phyloP scores from a whole-genome alignment of 2,888 invertebrate species.

The Drosophila tripunctata region DNA sequence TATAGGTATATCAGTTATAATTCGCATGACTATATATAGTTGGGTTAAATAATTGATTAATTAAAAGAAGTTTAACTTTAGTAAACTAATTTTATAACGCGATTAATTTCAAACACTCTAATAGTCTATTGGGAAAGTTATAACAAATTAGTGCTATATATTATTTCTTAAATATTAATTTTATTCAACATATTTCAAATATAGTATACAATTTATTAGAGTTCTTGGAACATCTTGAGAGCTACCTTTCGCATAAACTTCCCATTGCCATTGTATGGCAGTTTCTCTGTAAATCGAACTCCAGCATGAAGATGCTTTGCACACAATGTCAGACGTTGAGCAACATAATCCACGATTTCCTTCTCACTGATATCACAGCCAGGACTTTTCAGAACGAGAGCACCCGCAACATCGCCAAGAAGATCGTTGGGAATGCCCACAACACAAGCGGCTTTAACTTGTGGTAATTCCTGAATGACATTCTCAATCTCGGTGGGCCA shows the following conservation, averaged over 20 bases:
- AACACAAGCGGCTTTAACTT: slow-evolving; percentile 76
- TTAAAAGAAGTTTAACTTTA: no score
- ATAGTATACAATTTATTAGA: neutral
- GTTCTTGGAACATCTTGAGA: neutral
- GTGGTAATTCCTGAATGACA: slow-evolving; percentile 62
- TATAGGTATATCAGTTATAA: no score
- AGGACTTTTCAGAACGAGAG: slow-evolving; percentile 63
- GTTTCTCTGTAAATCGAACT: slow-evolving; percentile 66
- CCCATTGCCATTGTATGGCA: slow-evolving; percentile 74
- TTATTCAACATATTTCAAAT: no score
- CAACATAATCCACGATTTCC: slow-evolving; percentile 60
- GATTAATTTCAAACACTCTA: no score
- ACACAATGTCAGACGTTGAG: slow-evolving; percentile 35
- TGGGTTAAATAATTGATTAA: no score
- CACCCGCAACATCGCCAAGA: slow-evolving; percentile 73
- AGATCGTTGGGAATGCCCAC: slow-evolving; percentile 75
- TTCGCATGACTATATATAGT: no score
- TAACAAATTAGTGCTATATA: no score
- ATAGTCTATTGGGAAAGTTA: no score
- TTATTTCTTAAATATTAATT: no score
- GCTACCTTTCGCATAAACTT: slow-evolving; percentile 65
- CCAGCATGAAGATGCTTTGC: slow-evolving; percentile 76
- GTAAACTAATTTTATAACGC: no score
- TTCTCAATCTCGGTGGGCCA: slow-evolving; percentile 81
- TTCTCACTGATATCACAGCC: slow-evolving; percentile 49